Percentiles rank a stretch among this genome's conserved stretches.
phyloP scores from a whole-genome alignment of 2,797 vertebrate species.

The Characodon lateralis region DNA sequence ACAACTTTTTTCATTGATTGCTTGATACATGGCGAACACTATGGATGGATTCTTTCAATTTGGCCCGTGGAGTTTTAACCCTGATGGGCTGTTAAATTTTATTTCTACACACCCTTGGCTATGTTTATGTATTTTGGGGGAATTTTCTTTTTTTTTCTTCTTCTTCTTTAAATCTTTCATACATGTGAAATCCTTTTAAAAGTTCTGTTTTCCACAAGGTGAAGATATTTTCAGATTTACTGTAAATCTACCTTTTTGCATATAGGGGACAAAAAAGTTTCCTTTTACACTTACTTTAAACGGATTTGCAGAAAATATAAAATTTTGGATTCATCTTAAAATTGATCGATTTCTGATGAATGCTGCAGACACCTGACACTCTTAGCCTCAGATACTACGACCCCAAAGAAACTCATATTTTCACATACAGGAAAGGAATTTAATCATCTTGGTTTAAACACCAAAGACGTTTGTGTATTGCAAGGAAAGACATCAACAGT shows the following conservation, averaged over 20 bases:
- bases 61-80: no score
- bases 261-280: background rate
- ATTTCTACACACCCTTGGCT: no score
- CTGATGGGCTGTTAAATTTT: no score
- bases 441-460: background rate
- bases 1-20: no score
- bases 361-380: background rate
- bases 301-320: background rate
- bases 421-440: background rate
- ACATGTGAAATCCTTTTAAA: background rate
- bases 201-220: background rate
- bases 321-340: background rate
- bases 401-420: background rate
- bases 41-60: no score
- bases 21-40: no score
- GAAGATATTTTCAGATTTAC: background rate
- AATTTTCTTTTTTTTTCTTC: no score
- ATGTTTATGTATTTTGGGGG: no score
- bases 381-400: background rate
- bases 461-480: background rate
- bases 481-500: background rate
- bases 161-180: no score
- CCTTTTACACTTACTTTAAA: background rate
- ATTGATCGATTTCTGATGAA: background rate
- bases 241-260: background rate